Evolutionary conservation across 2,797 vertebrate genomes (phyloP).

Genomic region (Mareca strepera): DNA sequence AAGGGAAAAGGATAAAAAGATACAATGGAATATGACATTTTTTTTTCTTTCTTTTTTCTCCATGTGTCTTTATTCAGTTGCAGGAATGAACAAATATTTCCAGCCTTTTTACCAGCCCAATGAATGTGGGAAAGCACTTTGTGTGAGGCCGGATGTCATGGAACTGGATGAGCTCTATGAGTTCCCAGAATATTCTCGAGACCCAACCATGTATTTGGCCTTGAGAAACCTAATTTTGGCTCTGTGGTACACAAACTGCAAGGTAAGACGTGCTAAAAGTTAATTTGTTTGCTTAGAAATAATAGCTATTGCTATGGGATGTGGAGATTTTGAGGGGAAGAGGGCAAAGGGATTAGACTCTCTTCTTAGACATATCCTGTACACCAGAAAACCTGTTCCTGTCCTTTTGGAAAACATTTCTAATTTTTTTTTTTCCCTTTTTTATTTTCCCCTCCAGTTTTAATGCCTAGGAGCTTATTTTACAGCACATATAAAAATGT

Average conservation of each 20-base stretch:
- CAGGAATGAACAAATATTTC: slow-evolving; percentile 93
- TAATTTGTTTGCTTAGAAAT: not conserved
- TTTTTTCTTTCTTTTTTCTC: not conserved
- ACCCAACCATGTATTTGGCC: slow-evolving; percentile 97
- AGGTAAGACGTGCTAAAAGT: slow-evolving; percentile 76
- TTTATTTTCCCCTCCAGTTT: not conserved
- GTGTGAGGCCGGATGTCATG: slow-evolving; percentile 98
- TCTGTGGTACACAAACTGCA: slow-evolving; percentile 92
- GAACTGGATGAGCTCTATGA: slow-evolving; percentile 98
- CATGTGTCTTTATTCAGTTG: slow-evolving; percentile 65
- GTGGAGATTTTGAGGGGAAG: not conserved
- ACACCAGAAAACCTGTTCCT: not conserved
- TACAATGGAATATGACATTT: not conserved
- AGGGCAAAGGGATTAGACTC: not conserved
- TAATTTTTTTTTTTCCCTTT: not conserved
- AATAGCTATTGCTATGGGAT: not conserved
- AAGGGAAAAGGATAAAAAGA: not conserved
- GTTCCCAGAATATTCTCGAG: slow-evolving; percentile 96
- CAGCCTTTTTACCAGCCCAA: slow-evolving; percentile 99
- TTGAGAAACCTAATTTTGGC: slow-evolving; percentile 94
- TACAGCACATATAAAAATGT: not conserved
- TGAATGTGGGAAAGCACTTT: slow-evolving; percentile 96
- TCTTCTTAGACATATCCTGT: not conserved
- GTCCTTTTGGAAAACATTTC: not conserved
- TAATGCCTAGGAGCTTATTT: not conserved